Evolutionary conservation across 2,113 vertebrate genomes (phyloP).

Genomic region (Spea bombifrons): DNA sequence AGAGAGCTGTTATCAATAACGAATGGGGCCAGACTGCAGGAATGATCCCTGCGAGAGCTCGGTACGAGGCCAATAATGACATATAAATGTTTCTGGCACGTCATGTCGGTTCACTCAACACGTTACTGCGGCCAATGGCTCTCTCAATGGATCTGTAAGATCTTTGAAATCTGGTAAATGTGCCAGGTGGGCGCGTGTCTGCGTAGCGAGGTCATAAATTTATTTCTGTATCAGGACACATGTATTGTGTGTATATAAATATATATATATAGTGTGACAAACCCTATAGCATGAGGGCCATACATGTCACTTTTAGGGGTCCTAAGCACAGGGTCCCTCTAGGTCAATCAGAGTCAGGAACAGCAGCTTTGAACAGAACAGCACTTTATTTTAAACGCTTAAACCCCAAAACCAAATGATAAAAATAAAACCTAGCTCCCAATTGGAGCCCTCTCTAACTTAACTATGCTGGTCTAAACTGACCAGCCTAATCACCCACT

Average conservation of each 20-base stretch:
- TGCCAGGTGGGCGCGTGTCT: background rate
- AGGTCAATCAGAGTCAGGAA: no score
- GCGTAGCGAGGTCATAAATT: background rate
- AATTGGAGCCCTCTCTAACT: no score
- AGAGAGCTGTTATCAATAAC: slow-evolving; percentile 23
- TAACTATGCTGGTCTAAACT: no score
- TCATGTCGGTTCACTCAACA: background rate
- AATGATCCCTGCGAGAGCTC: slow-evolving; percentile 1
- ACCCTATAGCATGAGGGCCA: no score
- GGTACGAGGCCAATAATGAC: background rate
- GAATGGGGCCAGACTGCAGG: slow-evolving; percentile 16
- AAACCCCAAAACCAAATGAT: no score
- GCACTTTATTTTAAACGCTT: no score
- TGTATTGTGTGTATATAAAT: background rate
- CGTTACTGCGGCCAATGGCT: background rate
- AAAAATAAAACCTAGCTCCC: no score
- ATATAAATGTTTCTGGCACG: slow-evolving; percentile 15
- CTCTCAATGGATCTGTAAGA: background rate
- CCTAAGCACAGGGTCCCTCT: no score
- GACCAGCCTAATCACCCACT: no score
- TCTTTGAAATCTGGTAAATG: background rate
- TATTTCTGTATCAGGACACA: background rate
- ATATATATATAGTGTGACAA: background rate
- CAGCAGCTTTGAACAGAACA: no score
- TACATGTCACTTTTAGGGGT: no score